A percentile compares a stretch with the other conserved stretches of the same genome.
Conservation (phyloP, 1,140 invertebrate species). For the Drosophila virilis region DNA sequence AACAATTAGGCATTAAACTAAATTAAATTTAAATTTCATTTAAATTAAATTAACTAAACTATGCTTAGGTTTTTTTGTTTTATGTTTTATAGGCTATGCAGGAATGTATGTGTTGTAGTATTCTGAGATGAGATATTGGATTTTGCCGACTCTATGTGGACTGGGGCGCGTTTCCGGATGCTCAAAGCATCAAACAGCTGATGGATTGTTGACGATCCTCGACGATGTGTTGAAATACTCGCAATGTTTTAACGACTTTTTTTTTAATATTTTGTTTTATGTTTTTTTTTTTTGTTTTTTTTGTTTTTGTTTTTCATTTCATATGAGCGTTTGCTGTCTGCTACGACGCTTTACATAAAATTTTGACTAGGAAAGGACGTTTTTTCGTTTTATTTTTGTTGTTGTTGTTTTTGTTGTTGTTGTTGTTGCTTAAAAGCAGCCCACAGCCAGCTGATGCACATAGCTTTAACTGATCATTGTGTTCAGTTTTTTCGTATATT, state of each 20-base stretch:
- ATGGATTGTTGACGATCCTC: conserved; percentile 13
- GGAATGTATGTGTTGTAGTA: conserved; percentile 55
- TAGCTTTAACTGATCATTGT: conserved; percentile 18
- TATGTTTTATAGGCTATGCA: conserved; percentile 59
- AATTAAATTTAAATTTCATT: conserved; percentile 83
- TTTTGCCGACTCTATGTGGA: conserved; percentile 29
- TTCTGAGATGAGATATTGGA: conserved; percentile 35
- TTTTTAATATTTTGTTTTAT: conserved; percentile 10
- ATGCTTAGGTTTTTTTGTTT: conserved; percentile 47
- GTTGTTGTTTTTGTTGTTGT: neutral
- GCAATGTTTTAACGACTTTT: conserved; percentile 27
- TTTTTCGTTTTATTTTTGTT: conserved; percentile 35
- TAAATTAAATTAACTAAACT: conserved; percentile 81
- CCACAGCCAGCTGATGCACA: conserved; percentile 9
- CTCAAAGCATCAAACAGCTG: conserved; percentile 62
- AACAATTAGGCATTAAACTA: conserved; percentile 73
- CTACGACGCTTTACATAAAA: conserved; percentile 64
- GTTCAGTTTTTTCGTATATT: neutral
- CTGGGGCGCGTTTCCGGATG: conserved; percentile 46
- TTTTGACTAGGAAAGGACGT: conserved; percentile 84
- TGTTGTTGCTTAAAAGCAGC: conserved; percentile 8
- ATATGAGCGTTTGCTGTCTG: conserved; percentile 33
- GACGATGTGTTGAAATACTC: conserved; percentile 31
- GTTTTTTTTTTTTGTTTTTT: neutral
- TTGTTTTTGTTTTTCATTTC: conserved; percentile 34